A percentile compares a stretch with the other conserved stretches of the same genome.
These are phyloP conservation scores for Cuniculus paca DNA, from an alignment of 2,797 vertebrate species.

Conservation along the genomic window DNA sequence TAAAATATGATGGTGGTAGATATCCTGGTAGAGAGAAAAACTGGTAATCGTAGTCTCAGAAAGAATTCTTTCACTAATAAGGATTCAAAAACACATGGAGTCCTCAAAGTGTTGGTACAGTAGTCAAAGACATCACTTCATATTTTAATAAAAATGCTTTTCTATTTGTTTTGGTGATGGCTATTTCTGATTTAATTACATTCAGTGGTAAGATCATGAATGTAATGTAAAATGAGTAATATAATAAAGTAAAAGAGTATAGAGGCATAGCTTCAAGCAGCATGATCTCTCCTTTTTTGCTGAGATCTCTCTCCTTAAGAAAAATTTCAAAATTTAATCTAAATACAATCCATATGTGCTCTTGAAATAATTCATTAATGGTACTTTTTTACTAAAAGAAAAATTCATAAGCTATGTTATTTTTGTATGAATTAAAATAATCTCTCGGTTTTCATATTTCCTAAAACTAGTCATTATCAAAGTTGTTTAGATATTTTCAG, in stretches of 20 bases:
- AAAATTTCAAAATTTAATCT: slow-evolving; percentile 70
- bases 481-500: not conserved
- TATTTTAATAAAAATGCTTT: slow-evolving; percentile 47
- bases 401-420: slow-evolving; percentile 72
- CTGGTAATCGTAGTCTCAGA: not conserved
- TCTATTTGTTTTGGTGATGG: not conserved
- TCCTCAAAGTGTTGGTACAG: slow-evolving; percentile 46
- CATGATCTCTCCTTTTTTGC: slow-evolving; percentile 8
- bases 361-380: slow-evolving; percentile 80
- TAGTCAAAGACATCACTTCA: slow-evolving; percentile 48
- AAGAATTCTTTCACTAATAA: slow-evolving; percentile 33
- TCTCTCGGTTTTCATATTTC: slow-evolving; percentile 73
- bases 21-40: slow-evolving; percentile 63
- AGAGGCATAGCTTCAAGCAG: slow-evolving; percentile 73
- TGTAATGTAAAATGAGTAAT: slow-evolving; percentile 73
- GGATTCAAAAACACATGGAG: not conserved
- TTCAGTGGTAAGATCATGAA: slow-evolving; percentile 78
- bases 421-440: slow-evolving; percentile 68
- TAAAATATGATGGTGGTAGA: slow-evolving; percentile 8
- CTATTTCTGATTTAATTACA: slow-evolving; percentile 70
- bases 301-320: slow-evolving; percentile 76
- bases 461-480: not conserved
- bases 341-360: slow-evolving; percentile 74
- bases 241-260: slow-evolving; percentile 69
- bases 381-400: slow-evolving; percentile 76